Evolutionary conservation across 2,797 vertebrate genomes (phyloP), one percentile per base, ranked within the genome.

Genomic region (Pampus argenteus): DNA sequence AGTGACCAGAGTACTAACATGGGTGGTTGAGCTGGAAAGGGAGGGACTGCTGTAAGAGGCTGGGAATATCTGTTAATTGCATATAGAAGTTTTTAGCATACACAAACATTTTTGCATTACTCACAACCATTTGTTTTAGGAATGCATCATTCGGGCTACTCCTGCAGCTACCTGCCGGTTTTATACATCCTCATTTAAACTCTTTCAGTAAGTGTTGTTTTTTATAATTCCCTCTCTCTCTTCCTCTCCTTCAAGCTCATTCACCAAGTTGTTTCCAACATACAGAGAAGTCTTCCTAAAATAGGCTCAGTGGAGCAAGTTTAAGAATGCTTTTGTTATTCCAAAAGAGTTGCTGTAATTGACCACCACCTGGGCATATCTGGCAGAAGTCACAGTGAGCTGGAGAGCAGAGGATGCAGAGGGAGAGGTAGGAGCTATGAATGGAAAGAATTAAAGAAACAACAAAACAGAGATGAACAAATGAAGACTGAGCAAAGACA

Each of bases 341-440:
- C 79, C 85, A 88, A 76, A 84, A 84, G 75, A 89, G 82, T 85
- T 86, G 88, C 78, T 84, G 88, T 89, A 93, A 91, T 90, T 91
- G 88, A 87, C 85, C 81, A 87, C 88, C 90, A 92, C 90, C 91
- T 93, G 88, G 90, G 88, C 89, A 88, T 88, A 88, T 88, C 86
- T 93, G 92, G 88, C 86, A 91, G 83, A 76, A 88, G 86, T 81
- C 82, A 76, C 69, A 70, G 74, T 23, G 54, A 84, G 66, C 68
- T 45, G 17, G 70, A 81, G 65, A 68, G 76, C 61, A 71, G 18
- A 48, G 42, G 78, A 89, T 79, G 71, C 65, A 63, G 66, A 71
- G 42, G 23, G 38, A 69, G 76, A 82, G 79, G 79, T 86, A 78
- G 77, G 66, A 72, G 48, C 74, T 63, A 62, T 62, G 62, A 79